Base-by-base conservation (phyloP, 1,140 invertebrate genomes). In the Thaumetopoea pityocampa region DNA sequence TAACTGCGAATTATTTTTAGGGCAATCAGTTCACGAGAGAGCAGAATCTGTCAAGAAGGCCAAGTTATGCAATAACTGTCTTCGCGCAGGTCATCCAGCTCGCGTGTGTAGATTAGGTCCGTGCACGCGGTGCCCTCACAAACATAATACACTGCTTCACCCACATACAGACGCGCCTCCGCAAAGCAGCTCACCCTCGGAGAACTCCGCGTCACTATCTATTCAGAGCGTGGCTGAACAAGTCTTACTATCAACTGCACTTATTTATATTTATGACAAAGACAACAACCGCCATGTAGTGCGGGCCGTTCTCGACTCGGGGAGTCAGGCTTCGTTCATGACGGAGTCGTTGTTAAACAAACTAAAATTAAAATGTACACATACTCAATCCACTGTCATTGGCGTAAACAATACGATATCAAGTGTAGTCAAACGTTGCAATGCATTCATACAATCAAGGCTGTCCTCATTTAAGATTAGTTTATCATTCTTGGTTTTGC, bases 191-290 rank as follows among this genome's bases (percentile, higher is more conserved):
- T 30, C 28, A 9, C 14, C 14, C 3, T 17, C 3, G 16, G 14
- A 30, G 5, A 1, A 5, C 1, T 17, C 51, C 50, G 37, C 30
- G 19, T 11, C 36, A 26, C 23, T 28, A 9, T 8, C 40, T 37
- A 30, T 49, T 14, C n/a, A n/a, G n/a, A n/a, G n/a, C n/a, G n/a
- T n/a, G n/a, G n/a, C n/a, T n/a, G n/a, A n/a, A n/a, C n/a, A n/a
- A n/a, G n/a, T n/a, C n/a, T 50, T 49, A 22, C 41, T 63, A 10
- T 58, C 51, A 44, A 64, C 55, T 59, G 60, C 60, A 5, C 6
- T 51, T 20, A 52, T 64, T 48, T 41, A 38, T 6, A 52, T 53
- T 20, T 5, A 38, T 1, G 44, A 43, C 23, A n/a, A 16, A 18
- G 24, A 32, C 3, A 51, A 46, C 14, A 26, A 33, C 18, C 29